phyloP scores from a whole-genome alignment of 2,888 invertebrate genomes.

The Morinoia aosen region DNA sequence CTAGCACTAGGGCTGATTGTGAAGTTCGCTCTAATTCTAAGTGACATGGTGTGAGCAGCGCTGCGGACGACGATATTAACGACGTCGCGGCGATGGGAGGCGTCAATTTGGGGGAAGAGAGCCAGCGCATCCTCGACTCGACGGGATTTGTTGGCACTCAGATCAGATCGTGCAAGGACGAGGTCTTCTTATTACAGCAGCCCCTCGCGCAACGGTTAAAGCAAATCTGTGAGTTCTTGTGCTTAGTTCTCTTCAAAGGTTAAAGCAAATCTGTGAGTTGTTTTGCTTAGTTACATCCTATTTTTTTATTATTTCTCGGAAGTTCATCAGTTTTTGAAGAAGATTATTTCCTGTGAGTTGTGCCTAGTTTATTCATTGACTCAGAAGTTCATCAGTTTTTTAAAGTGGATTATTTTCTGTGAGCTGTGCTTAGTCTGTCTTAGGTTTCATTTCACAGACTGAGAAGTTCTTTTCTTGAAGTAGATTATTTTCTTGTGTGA shows the following conservation, averaged over 20 bases:
- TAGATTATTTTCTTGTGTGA: neutral
- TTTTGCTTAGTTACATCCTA: neutral
- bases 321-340: too few species aligned
- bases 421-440: neutral
- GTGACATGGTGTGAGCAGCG: conserved; percentile 33
- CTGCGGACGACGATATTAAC: conserved; percentile 95
- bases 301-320: neutral
- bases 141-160: conserved; percentile 91
- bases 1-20: too few species aligned
- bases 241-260: conserved; percentile 66
- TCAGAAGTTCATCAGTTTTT: too few species aligned
- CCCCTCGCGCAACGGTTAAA: conserved; percentile 84
- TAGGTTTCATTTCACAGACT: neutral
- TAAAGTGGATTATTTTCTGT: too few species aligned
- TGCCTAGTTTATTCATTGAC: too few species aligned
- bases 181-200: conserved; percentile 84
- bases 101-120: conserved; percentile 96
- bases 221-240: conserved; percentile 76
- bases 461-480: neutral
- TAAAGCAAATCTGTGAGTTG: neutral
- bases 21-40: too few species aligned
- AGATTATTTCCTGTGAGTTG: too few species aligned
- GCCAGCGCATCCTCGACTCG: conserved; percentile 91
- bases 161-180: conserved; percentile 92
- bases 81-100: conserved; percentile 99